Base-by-base conservation (phyloP, 2,113 vertebrate genomes). In the Nothoprocta perdicaria region DNA sequence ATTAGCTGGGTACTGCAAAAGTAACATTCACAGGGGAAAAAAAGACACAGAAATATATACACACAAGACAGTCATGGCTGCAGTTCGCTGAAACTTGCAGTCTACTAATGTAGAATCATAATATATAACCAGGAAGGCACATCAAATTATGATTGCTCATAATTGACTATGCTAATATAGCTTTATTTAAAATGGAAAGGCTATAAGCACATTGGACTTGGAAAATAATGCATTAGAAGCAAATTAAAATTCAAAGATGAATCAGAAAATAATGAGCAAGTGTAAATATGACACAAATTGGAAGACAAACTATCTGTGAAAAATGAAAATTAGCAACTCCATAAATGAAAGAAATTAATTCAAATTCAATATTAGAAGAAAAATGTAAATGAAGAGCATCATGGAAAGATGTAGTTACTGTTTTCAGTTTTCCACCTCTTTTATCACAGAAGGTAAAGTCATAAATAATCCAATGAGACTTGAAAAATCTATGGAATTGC, bases 11-110 rank as follows among this genome's bases (percentile, higher is more conserved):
- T 76, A 92, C 67, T 88, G 84, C 65, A 95, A 84, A 63, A 97
- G 94, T 60, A 95, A 97, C 89, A 91, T 84, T 95, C 62, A 96
- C 4, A 85, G 43, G 84, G 71, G 73, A 80, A 96, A 86, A 73
- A 95, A 35, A 88, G 50, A 92, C 82, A 97, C 43, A 89, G 41
- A 90, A 7, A 91, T 23, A 94, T 16, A 93, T 9, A 90, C 10
- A 91, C 10, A 80, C 23, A 86, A 86, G 92, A 97, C 94, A 96
- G 69, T 52, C 17, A 83, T 21, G 91, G 79, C 21, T 77, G 62
- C 21, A 85, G 41, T 68, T 96, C 77, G 94, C 53, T 71, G 61
- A 90, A 84, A 95, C 17, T 14, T 90, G 52, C 60, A 90, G 61
- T 69, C 94, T 53, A 29, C 84, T 78, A 75, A 85, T 86, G 84